These are phyloP conservation scores for Platyscapa corneri DNA, from an alignment of 1,140 invertebrate species.

Conservation along the genomic window DNA sequence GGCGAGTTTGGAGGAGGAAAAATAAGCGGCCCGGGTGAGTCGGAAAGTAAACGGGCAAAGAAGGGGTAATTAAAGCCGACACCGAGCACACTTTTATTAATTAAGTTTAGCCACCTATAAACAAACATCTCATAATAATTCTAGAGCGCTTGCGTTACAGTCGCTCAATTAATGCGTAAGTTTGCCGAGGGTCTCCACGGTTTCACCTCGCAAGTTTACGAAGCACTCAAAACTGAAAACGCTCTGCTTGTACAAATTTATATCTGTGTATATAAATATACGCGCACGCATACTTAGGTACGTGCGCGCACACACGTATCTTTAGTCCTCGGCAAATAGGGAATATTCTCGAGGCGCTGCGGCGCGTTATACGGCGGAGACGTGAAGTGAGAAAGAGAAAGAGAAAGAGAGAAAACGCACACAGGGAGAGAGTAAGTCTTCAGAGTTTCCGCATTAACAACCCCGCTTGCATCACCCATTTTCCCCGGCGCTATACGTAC, in stretches of 20 bases:
- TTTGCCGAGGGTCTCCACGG: slow-evolving; percentile 27
- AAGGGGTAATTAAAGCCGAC: slow-evolving; percentile 23
- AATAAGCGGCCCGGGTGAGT: too few species aligned
- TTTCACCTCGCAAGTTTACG: slow-evolving; percentile 34
- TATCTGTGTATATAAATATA: slow-evolving; percentile 16
- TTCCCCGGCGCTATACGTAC: slow-evolving; percentile 26
- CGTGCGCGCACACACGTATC: neutral
- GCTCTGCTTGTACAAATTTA: slow-evolving; percentile 40
- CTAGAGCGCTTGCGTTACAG: slow-evolving; percentile 18
- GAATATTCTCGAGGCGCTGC: slow-evolving; percentile 49
- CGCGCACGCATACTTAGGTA: neutral
- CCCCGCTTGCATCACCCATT: slow-evolving; percentile 51
- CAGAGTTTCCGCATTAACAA: slow-evolving; percentile 53
- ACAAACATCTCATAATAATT: slow-evolving; percentile 48
- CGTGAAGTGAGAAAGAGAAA: slow-evolving; percentile 24
- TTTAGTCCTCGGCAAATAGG: slow-evolving; percentile 36
- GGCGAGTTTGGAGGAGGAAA: too few species aligned
- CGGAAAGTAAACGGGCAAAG: neutral
- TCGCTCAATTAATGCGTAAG: slow-evolving; percentile 46
- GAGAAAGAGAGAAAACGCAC: neutral
- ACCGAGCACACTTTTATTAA: slow-evolving; percentile 7
- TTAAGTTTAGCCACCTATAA: slow-evolving; percentile 42
- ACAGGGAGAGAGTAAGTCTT: slow-evolving; percentile 19
- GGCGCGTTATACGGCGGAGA: slow-evolving; percentile 27
- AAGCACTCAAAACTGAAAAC: slow-evolving; percentile 53